These are phyloP conservation scores for Pachycephus smyrnensis DNA, from an alignment of 2,888 invertebrate genomes.

Conservation along the genomic window DNA sequence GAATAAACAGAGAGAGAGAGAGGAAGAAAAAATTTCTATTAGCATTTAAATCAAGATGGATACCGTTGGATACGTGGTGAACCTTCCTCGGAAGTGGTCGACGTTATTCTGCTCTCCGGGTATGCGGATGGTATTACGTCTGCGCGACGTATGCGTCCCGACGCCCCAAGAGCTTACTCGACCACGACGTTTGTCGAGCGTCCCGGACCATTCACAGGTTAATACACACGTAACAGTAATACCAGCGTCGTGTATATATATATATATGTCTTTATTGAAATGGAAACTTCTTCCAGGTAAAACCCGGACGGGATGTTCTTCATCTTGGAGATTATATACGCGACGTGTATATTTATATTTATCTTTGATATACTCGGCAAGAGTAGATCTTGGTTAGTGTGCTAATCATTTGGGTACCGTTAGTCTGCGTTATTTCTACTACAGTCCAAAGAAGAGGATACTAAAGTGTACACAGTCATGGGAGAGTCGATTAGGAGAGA, in stretches of 20 bases:
- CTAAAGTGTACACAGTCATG: neutral
- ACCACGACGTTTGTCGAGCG: neutral
- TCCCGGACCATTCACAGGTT: neutral
- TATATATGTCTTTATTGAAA: neutral
- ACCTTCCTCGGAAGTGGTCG: neutral
- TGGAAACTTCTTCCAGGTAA: neutral
- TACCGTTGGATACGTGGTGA: neutral
- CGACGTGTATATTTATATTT: neutral
- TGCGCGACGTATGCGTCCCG: slow-evolving; percentile 51
- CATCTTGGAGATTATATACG: neutral
- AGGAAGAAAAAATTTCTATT: neutral
- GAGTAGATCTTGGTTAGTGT: slow-evolving; percentile 46
- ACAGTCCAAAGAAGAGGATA: slow-evolving; percentile 3
- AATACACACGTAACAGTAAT: neutral
- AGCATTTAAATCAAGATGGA: neutral
- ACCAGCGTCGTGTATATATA: neutral
- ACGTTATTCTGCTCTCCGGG: slow-evolving; percentile 56
- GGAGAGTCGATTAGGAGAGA: neutral
- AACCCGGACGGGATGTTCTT: neutral
- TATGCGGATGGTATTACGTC: slow-evolving; percentile 60
- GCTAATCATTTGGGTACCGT: slow-evolving; percentile 44
- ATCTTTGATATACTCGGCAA: neutral
- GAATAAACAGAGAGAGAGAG: neutral
- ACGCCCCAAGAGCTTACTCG: slow-evolving; percentile 19
- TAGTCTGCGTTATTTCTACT: slow-evolving; percentile 23